These are phyloP conservation scores for Rutpela maculata DNA, from an alignment of 2,888 invertebrate genomes.

Conservation along the genomic window DNA sequence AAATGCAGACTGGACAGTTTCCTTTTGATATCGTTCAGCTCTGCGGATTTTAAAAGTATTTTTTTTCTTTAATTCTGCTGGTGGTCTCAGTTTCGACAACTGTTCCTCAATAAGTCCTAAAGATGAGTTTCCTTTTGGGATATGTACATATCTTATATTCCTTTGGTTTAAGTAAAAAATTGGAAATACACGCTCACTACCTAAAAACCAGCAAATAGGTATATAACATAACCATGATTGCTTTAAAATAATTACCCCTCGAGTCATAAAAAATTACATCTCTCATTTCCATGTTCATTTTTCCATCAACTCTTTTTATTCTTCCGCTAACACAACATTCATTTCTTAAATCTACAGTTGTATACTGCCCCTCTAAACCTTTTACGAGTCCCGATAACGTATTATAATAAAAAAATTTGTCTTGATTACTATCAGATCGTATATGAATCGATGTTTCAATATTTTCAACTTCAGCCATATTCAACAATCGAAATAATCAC, in stretches of 20 bases:
- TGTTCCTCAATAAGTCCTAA: slow-evolving; percentile 61
- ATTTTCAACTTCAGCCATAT: background rate
- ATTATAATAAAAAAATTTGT: slow-evolving; percentile 72
- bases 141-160: slow-evolving; percentile 82
- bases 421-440: slow-evolving; percentile 46
- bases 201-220: slow-evolving; percentile 72
- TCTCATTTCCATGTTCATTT: slow-evolving; percentile 81
- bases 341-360: slow-evolving; percentile 81
- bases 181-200: slow-evolving; percentile 76
- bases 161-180: slow-evolving; percentile 80
- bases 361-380: slow-evolving; percentile 78
- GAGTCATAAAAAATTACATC: slow-evolving; percentile 80
- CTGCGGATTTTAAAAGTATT: slow-evolving; percentile 75
- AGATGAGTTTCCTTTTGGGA: slow-evolving; percentile 75
- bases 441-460: background rate
- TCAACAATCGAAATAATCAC: background rate
- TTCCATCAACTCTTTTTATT: slow-evolving; percentile 80
- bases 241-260: slow-evolving; percentile 71
- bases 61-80: slow-evolving; percentile 36
- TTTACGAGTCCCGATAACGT: slow-evolving; percentile 79
- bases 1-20: slow-evolving; percentile 65
- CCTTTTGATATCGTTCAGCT: slow-evolving; percentile 75
- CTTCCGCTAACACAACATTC: slow-evolving; percentile 80
- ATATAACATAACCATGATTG: slow-evolving; percentile 49
- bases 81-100: slow-evolving; percentile 45